Base-by-base conservation (phyloP, 2,113 vertebrate species). In the Coreoperca whiteheadi region DNA sequence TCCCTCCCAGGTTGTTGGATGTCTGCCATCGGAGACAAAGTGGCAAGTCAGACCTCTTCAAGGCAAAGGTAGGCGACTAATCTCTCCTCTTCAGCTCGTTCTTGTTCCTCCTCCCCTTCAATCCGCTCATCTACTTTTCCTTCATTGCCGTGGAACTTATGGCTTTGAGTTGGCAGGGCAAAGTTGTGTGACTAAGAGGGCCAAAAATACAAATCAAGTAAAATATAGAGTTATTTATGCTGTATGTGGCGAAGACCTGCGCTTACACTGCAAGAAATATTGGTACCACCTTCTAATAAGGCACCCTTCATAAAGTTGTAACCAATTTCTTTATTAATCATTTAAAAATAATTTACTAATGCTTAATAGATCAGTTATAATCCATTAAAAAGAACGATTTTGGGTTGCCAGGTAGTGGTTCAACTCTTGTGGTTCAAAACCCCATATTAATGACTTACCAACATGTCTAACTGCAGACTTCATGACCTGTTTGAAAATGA, bases 11-110 rank as follows among this genome's bases (percentile, higher is more conserved):
- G 90, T 81, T 98, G 83, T 64, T 98, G 94, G 96, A 97, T 48
- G 94, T 98, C 85, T 95, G 94, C 88, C 96, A 97, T 90, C 96
- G 96, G 82, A 94, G 92, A 21, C 87, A 89, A 3, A 94, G 95
- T 76, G 93, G 95, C 91, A 96, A 92, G 0, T 93, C 95, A 10
- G 95, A 97, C 57, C 95, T 98, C 72, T 97, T 97, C 90, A 96
- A 94, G 41, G 84, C 95, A 0, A 87, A 97, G 96, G 97, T 98
- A 94, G 94, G 94, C 43, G 1, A 32, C 48, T 70, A 41, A 77
- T 79, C 68, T 69, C 10, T 69, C 15, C 30, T 67, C 78, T 34
- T 63, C 67, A 21, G 57, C 41, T 61, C 43, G 37, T 79, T 56
- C 71, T 39, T 74, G n/a, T 74, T 59, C 72, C 64, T 81, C n/a